These are phyloP conservation scores for Drosophila elegans DNA, from an alignment of 1,140 invertebrate genomes.

Conservation along the genomic window DNA sequence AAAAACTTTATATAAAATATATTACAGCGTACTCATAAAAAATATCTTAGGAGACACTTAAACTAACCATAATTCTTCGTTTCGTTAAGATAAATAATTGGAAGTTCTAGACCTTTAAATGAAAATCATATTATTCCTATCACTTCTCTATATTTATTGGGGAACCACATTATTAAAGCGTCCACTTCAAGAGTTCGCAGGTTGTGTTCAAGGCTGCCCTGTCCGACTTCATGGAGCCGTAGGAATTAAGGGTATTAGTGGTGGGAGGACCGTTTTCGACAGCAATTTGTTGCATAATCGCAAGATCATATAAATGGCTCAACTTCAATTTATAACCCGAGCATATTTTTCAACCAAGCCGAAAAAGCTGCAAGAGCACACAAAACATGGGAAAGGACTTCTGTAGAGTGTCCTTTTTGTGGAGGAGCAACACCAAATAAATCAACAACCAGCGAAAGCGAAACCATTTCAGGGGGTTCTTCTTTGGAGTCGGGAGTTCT, in stretches of 20 bases:
- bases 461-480: conserved; percentile 24
- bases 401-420: conserved; percentile 52
- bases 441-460: conserved; percentile 74
- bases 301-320: conserved; percentile 76
- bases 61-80: too few species aligned
- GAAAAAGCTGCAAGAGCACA: conserved; percentile 6
- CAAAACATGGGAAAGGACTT: conserved; percentile 28
- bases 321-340: conserved; percentile 75
- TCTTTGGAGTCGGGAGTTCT: conserved; percentile 16
- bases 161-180: neutral
- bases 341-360: conserved; percentile 52
- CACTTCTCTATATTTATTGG: neutral
- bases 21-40: too few species aligned
- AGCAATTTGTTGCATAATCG: conserved; percentile 74
- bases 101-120: neutral
- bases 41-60: too few species aligned
- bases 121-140: neutral
- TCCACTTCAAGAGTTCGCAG: neutral
- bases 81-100: neutral
- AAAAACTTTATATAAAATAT: too few species aligned
- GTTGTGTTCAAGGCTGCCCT: neutral
- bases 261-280: conserved; percentile 2
- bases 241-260: neutral
- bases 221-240: neutral
- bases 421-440: conserved; percentile 67